These are phyloP conservation scores for Eulithis prunata DNA, from an alignment of 2,888 invertebrate genomes.

Conservation along the genomic window DNA sequence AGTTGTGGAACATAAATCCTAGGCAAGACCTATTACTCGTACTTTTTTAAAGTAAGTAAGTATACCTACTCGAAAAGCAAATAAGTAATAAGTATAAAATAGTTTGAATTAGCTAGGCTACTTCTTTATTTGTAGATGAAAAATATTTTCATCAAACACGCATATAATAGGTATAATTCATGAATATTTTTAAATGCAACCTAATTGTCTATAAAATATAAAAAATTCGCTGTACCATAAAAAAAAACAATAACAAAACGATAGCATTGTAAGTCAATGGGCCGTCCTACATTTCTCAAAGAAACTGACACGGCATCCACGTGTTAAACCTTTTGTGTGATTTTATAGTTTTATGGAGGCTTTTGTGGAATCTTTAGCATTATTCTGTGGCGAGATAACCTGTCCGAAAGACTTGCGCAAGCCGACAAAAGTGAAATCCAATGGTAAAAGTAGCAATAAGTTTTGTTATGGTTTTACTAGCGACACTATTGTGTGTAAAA, in stretches of 20 bases:
- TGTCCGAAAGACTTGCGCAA: constrained; percentile 62
- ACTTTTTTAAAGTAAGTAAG: no score
- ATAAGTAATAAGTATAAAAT: no score
- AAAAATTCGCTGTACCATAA: constrained; percentile 9
- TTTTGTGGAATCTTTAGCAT: constrained; percentile 32
- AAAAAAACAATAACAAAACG: constrained; percentile 19
- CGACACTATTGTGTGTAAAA: constrained; percentile 45
- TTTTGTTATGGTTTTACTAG: constrained; percentile 48
- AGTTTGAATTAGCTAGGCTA: no score
- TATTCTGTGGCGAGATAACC: constrained; percentile 39
- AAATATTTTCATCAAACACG: no score
- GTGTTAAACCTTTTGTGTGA: constrained; percentile 75
- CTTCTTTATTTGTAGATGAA: no score
- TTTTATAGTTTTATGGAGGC: constrained; percentile 46
- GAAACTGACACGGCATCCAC: constrained; percentile 76
- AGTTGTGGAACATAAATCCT: no score
- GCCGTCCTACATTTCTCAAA: constrained; percentile 58
- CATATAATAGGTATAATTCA: background rate
- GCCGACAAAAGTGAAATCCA: constrained; percentile 79
- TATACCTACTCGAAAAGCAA: no score
- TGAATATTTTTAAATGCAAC: background rate
- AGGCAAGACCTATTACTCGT: no score
- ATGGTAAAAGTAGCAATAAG: constrained; percentile 68
- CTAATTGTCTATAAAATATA: background rate
- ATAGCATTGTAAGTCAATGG: constrained; percentile 31